phyloP scores from a whole-genome alignment of 2,797 vertebrate genomes.

The Phrynocephalus guinanensis region DNA sequence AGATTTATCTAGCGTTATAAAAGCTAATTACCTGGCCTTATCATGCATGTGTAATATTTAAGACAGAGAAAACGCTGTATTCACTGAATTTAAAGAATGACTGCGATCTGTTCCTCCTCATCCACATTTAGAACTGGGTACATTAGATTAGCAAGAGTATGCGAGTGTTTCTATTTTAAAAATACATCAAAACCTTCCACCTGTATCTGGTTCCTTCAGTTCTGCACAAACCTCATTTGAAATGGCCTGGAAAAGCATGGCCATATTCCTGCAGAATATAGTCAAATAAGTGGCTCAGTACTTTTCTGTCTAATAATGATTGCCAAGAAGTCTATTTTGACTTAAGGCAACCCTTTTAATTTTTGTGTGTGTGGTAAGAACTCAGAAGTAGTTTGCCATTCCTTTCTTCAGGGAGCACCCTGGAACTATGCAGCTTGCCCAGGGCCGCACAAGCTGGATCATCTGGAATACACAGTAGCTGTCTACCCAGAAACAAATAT shows the following conservation, averaged over 20 bases:
- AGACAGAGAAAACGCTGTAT: neutral
- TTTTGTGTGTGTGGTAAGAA: no score
- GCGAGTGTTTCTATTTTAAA: neutral
- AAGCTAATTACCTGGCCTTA: neutral
- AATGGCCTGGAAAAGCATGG: neutral
- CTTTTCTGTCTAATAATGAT: neutral
- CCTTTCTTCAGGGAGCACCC: no score
- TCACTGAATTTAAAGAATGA: neutral
- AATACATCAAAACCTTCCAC: neutral
- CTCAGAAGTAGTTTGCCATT: no score
- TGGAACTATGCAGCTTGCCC: no score
- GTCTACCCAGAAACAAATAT: neutral
- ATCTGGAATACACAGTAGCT: no score
- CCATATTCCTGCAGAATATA: neutral
- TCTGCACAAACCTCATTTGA: neutral
- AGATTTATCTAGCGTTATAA: neutral
- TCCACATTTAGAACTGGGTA: neutral
- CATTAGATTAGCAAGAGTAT: neutral
- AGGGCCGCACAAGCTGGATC: no score
- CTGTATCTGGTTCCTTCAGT: neutral
- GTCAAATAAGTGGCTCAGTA: neutral
- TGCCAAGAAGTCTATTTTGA: no score
- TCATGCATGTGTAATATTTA: neutral
- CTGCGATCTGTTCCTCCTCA: neutral
- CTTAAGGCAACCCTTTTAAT: no score